Percentiles rank a stretch among this genome's conserved stretches.
phyloP scores from a whole-genome alignment of 2,797 vertebrate genomes.

The Poliocrania exsul region DNA sequence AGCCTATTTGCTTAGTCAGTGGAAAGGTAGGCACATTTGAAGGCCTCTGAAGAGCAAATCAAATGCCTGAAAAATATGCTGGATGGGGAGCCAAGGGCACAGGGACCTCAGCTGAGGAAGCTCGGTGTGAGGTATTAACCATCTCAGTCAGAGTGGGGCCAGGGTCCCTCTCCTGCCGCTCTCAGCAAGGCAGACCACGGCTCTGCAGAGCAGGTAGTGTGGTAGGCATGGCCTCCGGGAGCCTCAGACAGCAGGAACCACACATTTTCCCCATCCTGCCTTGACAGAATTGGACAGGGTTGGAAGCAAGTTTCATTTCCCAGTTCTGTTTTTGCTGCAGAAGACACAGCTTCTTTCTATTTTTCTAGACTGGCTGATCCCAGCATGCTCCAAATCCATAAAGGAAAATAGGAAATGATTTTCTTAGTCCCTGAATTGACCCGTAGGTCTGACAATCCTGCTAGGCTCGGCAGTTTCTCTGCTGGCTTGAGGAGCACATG shows the following conservation, averaged over 20 bases:
- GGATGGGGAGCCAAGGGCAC: neutral
- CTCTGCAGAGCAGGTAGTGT: neutral
- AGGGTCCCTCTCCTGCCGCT: neutral
- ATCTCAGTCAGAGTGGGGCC: neutral
- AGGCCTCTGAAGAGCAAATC: constrained; percentile 27
- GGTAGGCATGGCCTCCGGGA: neutral
- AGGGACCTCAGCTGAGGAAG: neutral
- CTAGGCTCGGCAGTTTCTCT: constrained; percentile 64
- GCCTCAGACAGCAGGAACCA: neutral
- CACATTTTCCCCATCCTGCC: neutral
- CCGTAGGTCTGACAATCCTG: constrained; percentile 42
- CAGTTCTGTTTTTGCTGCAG: constrained; percentile 50
- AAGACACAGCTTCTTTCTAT: constrained; percentile 56
- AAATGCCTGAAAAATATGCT: neutral
- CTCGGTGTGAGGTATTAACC: constrained; percentile 8
- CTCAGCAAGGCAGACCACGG: neutral
- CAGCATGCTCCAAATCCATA: constrained; percentile 58
- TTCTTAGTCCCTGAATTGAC: constrained; percentile 65
- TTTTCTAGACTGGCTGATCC: constrained; percentile 62
- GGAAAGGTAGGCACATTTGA: constrained; percentile 15
- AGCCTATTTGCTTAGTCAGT: constrained; percentile 23
- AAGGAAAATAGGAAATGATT: constrained; percentile 70
- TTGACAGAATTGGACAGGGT: neutral
- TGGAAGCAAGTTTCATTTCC: constrained; percentile 61
- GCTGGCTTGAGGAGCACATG: constrained; percentile 36